These are phyloP conservation scores for Myotis yumanensis DNA, from an alignment of 2,113 vertebrate genomes.

Conservation along the genomic window DNA sequence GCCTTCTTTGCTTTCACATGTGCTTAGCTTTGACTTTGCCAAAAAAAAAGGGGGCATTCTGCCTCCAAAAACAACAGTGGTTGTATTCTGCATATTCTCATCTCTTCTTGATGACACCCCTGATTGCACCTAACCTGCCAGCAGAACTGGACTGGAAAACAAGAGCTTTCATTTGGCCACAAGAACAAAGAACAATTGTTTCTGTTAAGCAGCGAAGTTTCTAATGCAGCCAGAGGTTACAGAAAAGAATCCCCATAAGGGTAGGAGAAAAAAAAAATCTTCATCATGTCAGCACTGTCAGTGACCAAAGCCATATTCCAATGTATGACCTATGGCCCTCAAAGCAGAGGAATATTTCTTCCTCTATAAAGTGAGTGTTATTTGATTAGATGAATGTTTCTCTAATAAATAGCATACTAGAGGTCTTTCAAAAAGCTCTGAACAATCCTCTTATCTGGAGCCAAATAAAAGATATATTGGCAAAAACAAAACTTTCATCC, in stretches of 20 bases:
- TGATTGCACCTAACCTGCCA: constrained; percentile 76
- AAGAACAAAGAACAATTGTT: constrained; percentile 66
- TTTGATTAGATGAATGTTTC: constrained; percentile 84
- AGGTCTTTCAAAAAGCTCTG: constrained; percentile 73
- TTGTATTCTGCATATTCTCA: constrained; percentile 60
- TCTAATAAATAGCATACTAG: constrained; percentile 82
- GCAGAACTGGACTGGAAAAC: constrained; percentile 65
- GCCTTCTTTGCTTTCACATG: constrained; percentile 58
- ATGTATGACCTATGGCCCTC: constrained; percentile 72
- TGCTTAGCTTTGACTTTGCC: constrained; percentile 54
- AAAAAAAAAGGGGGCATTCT: constrained; percentile 69
- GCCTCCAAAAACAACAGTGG: constrained; percentile 71
- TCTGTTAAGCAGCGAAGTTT: constrained; percentile 70
- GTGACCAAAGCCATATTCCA: constrained; percentile 76
- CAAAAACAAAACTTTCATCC: constrained; percentile 78
- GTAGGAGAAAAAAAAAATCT: constrained; percentile 51
- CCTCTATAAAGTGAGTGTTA: constrained; percentile 81
- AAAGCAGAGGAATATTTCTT: constrained; percentile 80
- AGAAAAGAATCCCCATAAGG: constrained; percentile 67
- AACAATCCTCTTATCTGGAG: constrained; percentile 81
- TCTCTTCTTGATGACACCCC: constrained; percentile 64
- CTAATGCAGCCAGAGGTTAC: constrained; percentile 60
- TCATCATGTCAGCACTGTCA: constrained; percentile 72
- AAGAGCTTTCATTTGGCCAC: constrained; percentile 61
- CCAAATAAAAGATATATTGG: constrained; percentile 81